Evolutionary conservation across 37 sponge, comb jelly and placozoan genomes (phyloP).

Genomic region (Bolinopsis microptera): DNA sequence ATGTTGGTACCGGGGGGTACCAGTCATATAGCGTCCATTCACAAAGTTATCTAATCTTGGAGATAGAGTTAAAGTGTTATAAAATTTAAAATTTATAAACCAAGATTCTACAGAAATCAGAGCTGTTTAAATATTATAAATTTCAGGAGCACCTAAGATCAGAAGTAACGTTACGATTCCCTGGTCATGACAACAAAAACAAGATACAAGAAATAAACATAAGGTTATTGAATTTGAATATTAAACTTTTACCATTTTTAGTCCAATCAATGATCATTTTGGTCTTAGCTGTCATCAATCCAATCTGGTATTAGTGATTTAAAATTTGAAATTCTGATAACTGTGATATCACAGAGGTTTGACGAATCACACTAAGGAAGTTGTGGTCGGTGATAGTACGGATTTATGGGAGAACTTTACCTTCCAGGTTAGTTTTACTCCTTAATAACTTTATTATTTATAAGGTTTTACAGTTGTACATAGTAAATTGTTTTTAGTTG

Average conservation of each 20-base stretch:
- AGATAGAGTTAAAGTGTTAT: too few relatives aligned
- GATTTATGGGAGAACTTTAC: background rate
- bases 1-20: too few relatives aligned
- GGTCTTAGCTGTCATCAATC: too few relatives aligned
- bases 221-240: background rate
- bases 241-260: too few relatives aligned
- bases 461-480: background rate
- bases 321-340: too few relatives aligned
- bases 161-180: slow-evolving; percentile 12
- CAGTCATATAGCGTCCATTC: too few relatives aligned
- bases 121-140: too few relatives aligned
- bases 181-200: slow-evolving; percentile 2
- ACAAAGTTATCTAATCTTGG: too few relatives aligned
- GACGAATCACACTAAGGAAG: background rate
- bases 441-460: background rate
- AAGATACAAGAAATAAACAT: background rate
- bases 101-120: too few relatives aligned
- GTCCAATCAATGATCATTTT: too few relatives aligned
- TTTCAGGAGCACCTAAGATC: background rate
- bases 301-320: too few relatives aligned
- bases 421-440: background rate
- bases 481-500: background rate
- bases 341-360: background rate
- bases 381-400: background rate
- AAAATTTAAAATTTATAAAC: too few relatives aligned